Evolutionary conservation across 2,797 vertebrate genomes (phyloP).

Genomic region (Sebastes vulpes): DNA sequence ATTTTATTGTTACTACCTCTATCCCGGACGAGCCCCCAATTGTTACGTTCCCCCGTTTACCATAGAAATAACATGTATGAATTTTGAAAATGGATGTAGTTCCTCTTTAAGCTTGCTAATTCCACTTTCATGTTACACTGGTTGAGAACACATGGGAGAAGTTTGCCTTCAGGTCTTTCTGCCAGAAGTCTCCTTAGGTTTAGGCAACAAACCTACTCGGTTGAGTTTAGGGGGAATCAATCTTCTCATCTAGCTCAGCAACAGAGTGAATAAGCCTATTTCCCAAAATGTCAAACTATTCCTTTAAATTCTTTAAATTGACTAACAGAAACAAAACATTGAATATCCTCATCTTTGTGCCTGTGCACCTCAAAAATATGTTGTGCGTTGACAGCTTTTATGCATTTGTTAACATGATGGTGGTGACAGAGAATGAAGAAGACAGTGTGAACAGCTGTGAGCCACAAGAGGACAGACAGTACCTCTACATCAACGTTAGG

Average conservation of each 20-base stretch:
- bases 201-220: no score
- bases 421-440: conserved; percentile 27
- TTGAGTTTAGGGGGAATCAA: neutral
- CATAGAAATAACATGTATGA: no score
- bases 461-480: conserved; percentile 34
- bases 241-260: neutral
- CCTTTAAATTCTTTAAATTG: neutral
- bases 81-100: no score
- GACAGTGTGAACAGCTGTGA: conserved; percentile 9
- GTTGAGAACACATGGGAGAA: no score
- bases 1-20: no score
- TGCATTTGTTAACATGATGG: conserved; percentile 3
- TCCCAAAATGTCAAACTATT: neutral
- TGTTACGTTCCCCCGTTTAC: no score
- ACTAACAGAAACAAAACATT: neutral
- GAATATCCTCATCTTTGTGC: neutral
- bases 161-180: no score
- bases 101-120: no score
- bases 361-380: neutral
- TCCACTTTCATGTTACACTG: no score
- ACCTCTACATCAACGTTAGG: conserved; percentile 99
- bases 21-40: no score
- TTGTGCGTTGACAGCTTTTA: neutral
- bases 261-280: neutral
- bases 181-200: no score